Base-by-base conservation (phyloP, 1,140 invertebrate genomes). In the Cydia fagiglandana region DNA sequence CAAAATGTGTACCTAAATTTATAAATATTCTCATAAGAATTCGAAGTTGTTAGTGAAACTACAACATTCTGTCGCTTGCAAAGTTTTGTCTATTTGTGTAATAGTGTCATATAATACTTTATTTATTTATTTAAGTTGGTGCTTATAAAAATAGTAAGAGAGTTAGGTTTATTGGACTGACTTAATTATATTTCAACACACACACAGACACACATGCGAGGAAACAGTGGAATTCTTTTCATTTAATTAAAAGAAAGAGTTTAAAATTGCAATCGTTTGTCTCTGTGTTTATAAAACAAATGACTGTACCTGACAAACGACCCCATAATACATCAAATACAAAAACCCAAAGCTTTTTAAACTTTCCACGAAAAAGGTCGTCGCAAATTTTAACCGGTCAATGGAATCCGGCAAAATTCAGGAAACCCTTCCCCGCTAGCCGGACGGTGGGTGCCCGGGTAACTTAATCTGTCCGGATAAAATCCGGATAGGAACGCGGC, bases 311-410 rank as follows among this genome's bases (percentile, higher is more conserved):
- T 9, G 20, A 61, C 20, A 12, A 61, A 61, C 56, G n/a, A 10
- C 56, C 56, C 20, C 13, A 20, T 28, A 28, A 56, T 47, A 53
- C 45, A 53, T 50, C 73, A 50, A 74, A 74, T 56, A 74, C 28
- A 74, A 53, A 53, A 45, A 74, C 73, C 17, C 7, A 47, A 15
- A 24, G 20, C 73, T 17, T 24, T 74, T 74, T 45, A 50, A 74
- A 74, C 66, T 34, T 34, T 13, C 66, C 66, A n/a, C 10, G 66
- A 70, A 38, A 38, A 38, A 70, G 15, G 28, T 28, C 9, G 15
- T 38, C 34, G 28, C 66, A 70, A 24, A 28, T 34, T 73, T 74
- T 74, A 50, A 74, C 73, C 73, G 20, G 70, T 24, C 24, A 73
- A 9, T 45, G 50, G 4, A 50, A 74, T 45, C 50, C 50, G 13